Evolutionary conservation across 2,113 vertebrate genomes (phyloP), one percentile per base, ranked within the genome.

Genomic region (Protobothrops mucrosquamatus): DNA sequence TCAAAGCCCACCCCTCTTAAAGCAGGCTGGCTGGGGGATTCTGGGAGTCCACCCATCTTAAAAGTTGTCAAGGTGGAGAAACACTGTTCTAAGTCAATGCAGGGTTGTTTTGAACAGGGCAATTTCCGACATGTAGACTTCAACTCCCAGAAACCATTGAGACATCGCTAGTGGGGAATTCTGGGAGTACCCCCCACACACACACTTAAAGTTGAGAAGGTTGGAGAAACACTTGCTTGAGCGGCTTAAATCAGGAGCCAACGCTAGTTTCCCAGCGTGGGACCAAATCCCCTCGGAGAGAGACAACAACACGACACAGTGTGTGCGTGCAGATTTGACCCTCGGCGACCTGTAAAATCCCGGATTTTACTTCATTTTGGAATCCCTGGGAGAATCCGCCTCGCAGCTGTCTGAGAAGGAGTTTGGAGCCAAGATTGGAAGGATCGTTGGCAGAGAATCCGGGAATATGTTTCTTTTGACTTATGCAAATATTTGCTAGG

Each of bases 381-480:
- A 87, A 51, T 57, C 55, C 85, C 46, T 6, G 2, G 89, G 85
- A 87, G 92, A 89, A n/a, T 88, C 90, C 26, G 46, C 85, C 59
- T 74, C 26, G 88, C 85, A 91, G 92, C 89, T 93, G 56, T 39
- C 20, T 4, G 46, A 54, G 89, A 91, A 88, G 87, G n/a, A 4
- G 34, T 26, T 61, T 15, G 24, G 48, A 26, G 69, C 34, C n/a
- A 64, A 86, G 46, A 56, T 51, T 15, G 34, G 87, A 74, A 15
- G 4, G 43, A n/a, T 6, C 2, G 12, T 87, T 86, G 74, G 74
- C 89, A 51, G 15, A 29, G 46, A 52, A 46, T 56, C 69, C 55
- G 29, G 46, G 39, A 90, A 54, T 46, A 22, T 29, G 81, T 34
- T 90, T 64, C 56, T 81, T 59, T 57, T 3, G n/a, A 18, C 14